Evolutionary conservation across 2,888 invertebrate genomes (phyloP).

Genomic region (Campoletis raptor): DNA sequence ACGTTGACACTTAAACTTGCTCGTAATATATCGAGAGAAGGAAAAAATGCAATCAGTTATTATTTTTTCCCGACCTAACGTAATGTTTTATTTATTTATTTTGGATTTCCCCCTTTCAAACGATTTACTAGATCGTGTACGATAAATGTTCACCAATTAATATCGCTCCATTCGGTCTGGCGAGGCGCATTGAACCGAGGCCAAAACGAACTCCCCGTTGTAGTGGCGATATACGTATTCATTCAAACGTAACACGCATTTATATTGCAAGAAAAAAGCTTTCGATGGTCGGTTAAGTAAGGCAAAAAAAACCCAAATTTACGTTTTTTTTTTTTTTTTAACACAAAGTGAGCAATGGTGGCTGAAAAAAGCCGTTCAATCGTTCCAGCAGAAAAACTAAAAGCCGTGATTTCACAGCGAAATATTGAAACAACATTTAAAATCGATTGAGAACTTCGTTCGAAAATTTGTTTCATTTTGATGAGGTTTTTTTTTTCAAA

Average conservation of each 20-base stretch:
- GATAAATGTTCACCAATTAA: constrained; percentile 60
- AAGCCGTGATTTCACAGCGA: background rate
- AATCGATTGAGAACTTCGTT: background rate
- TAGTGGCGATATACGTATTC: constrained; percentile 17
- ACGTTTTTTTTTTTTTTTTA: background rate
- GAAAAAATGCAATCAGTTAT: constrained; percentile 32
- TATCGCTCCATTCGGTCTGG: constrained; percentile 43
- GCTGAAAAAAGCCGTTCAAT: background rate
- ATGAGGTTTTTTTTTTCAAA: background rate
- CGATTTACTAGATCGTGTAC: constrained; percentile 44
- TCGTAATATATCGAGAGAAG: constrained; percentile 9
- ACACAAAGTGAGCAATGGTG: no score
- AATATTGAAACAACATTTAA: background rate
- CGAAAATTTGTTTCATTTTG: background rate
- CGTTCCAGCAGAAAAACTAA: background rate
- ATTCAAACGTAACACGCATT: constrained; percentile 20
- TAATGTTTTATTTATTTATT: background rate
- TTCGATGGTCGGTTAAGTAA: background rate
- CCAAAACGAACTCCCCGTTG: constrained; percentile 14
- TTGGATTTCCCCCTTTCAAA: background rate
- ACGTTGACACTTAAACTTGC: constrained; percentile 17
- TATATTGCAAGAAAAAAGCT: background rate
- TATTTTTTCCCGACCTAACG: constrained; percentile 17
- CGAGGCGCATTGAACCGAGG: constrained; percentile 53
- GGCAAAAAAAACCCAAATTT: background rate